Conservation (phyloP, 2,888 invertebrate genomes). For the Tachystola acroxantha region DNA sequence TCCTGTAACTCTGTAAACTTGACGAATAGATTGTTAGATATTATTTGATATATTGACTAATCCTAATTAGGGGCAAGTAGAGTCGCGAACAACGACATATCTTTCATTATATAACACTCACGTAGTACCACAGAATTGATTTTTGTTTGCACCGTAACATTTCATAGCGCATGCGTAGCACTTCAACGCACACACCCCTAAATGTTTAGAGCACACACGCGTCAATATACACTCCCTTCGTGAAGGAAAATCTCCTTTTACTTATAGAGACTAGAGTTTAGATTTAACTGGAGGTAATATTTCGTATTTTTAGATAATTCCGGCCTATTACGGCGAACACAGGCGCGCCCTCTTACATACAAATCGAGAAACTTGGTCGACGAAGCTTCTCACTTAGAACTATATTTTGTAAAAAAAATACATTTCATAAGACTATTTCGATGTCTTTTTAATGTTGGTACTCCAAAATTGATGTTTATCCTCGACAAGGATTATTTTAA, state of each 20-base stretch:
- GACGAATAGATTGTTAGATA: too few relatives aligned
- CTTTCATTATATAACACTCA: slow-evolving; percentile 71
- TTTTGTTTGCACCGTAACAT: slow-evolving; percentile 55
- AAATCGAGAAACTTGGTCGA: slow-evolving; percentile 59
- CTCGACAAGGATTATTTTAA: slow-evolving; percentile 16
- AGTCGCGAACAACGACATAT: slow-evolving; percentile 46
- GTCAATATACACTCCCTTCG: slow-evolving; percentile 10
- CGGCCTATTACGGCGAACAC: slow-evolving; percentile 53
- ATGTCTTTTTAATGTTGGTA: slow-evolving; percentile 26
- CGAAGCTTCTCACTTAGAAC: slow-evolving; percentile 62
- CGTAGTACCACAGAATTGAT: slow-evolving; percentile 65
- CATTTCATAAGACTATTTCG: slow-evolving; percentile 42
- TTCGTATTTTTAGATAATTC: slow-evolving; percentile 73
- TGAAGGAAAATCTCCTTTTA: slow-evolving; percentile 24
- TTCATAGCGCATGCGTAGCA: slow-evolving; percentile 58
- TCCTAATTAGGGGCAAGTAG: slow-evolving; percentile 48
- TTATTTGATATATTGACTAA: slow-evolving; percentile 33
- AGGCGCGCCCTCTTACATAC: slow-evolving; percentile 73
- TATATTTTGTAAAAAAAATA: slow-evolving; percentile 56
- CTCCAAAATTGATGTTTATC: slow-evolving; percentile 29
- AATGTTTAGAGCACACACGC: slow-evolving; percentile 31
- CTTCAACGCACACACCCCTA: slow-evolving; percentile 46
- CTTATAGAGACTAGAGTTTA: slow-evolving; percentile 10
- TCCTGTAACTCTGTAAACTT: too few relatives aligned
- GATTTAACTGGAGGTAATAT: slow-evolving; percentile 6